Percentiles rank a stretch among this genome's conserved stretches.
Conservation (phyloP, 2,113 vertebrate genomes). For the Verasper variegatus region DNA sequence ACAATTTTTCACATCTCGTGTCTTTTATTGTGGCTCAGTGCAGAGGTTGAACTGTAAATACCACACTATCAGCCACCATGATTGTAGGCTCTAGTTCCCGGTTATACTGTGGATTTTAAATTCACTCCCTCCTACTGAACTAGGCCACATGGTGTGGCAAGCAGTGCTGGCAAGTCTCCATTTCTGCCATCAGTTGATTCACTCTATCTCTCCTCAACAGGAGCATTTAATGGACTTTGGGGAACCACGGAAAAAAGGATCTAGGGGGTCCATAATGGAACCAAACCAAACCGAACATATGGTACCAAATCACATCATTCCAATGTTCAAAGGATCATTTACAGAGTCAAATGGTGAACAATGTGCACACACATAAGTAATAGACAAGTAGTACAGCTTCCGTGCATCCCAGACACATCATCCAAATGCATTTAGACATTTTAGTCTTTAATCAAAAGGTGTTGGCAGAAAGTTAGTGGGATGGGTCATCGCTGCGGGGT, state of each 20-base stretch:
- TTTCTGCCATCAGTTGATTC: background rate
- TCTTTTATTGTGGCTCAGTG: constrained; percentile 16
- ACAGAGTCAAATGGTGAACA: too few species aligned
- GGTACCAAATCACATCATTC: too few species aligned
- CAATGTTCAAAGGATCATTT: too few species aligned
- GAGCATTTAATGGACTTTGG: background rate
- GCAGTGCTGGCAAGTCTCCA: constrained; percentile 9
- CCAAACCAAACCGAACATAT: background rate
- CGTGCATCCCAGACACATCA: too few species aligned
- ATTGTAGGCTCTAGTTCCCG: constrained; percentile 18
- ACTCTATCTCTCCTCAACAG: constrained; percentile 2
- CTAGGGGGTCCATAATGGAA: background rate
- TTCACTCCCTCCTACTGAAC: constrained; percentile 30
- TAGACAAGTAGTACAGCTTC: too few species aligned
- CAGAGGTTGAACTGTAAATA: constrained; percentile 29
- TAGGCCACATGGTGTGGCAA: constrained; percentile 32
- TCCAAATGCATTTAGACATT: too few species aligned
- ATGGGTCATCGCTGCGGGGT: too few species aligned
- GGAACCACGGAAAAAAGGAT: too few species aligned
- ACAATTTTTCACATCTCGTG: constrained; percentile 3
- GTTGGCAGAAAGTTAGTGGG: too few species aligned
- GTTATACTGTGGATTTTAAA: constrained; percentile 24
- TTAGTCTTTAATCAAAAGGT: too few species aligned
- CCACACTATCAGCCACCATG: constrained; percentile 15
- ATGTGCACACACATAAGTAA: too few species aligned